Conservation (phyloP, 2,797 vertebrate genomes). For the Centropyge bicolor region DNA sequence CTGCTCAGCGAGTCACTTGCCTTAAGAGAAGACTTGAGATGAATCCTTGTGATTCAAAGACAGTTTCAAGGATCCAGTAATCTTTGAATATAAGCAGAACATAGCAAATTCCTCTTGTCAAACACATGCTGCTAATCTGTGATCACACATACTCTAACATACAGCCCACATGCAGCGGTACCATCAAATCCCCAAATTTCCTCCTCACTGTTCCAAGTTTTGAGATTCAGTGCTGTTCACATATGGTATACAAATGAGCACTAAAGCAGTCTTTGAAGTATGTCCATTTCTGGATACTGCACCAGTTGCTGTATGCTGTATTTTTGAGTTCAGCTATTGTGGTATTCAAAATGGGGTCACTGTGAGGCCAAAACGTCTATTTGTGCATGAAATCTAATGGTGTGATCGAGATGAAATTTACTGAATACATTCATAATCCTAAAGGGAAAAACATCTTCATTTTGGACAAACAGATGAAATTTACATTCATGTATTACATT, state of each 20-base stretch:
- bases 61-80: constrained; percentile 8
- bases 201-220: not conserved
- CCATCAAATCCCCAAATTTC: not conserved
- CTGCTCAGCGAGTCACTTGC: constrained; percentile 14
- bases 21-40: not conserved
- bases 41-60: constrained; percentile 37
- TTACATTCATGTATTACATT: no score
- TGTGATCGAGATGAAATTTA: not conserved
- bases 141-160: constrained; percentile 1
- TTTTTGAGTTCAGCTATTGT: not conserved
- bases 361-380: not conserved
- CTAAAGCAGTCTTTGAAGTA: not conserved
- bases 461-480: not conserved
- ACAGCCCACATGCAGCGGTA: not conserved
- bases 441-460: not conserved
- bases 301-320: not conserved
- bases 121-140: not conserved
- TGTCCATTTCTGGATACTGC: not conserved
- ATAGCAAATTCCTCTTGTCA: constrained; percentile 19
- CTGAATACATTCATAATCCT: not conserved
- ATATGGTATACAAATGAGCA: not conserved
- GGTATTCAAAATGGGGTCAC: not conserved
- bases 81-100: constrained; percentile 21
- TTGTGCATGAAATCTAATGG: not conserved
- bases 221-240: not conserved